Percentiles rank a stretch among this genome's conserved stretches.
Conservation (phyloP, 2,113 vertebrate genomes). For the Cyprinodon brontotheroides region DNA sequence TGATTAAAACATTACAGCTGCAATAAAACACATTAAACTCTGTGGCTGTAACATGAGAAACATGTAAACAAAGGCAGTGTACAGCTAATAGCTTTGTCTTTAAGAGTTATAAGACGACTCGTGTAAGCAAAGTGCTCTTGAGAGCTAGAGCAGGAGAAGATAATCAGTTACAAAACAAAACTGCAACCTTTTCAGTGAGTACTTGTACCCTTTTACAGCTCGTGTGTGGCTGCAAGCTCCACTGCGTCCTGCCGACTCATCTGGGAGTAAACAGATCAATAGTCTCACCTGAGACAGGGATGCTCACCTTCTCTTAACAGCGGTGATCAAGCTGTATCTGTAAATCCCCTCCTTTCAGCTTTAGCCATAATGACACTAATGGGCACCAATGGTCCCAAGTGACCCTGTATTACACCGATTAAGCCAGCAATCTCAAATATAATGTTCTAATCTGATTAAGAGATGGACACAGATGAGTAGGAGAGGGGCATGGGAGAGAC, state of each 20-base stretch:
- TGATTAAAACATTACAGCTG: no score
- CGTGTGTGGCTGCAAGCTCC: slow-evolving; percentile 45
- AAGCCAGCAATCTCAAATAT: slow-evolving; percentile 68
- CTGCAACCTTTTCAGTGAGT: slow-evolving; percentile 20
- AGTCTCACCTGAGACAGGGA: slow-evolving; percentile 68
- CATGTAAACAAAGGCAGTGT: no score
- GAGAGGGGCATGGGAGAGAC: slow-evolving; percentile 22
- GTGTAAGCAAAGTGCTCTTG: not conserved
- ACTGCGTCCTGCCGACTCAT: slow-evolving; percentile 44
- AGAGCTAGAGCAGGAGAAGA: slow-evolving; percentile 1
- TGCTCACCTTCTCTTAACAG: slow-evolving; percentile 50
- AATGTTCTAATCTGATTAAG: slow-evolving; percentile 74
- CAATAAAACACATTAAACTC: no score
- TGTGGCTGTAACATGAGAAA: no score
- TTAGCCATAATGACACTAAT: slow-evolving; percentile 70
- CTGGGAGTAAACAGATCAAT: slow-evolving; percentile 74
- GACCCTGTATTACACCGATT: slow-evolving; percentile 73
- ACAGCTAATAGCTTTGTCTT: not conserved
- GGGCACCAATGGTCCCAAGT: slow-evolving; percentile 66
- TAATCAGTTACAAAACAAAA: slow-evolving; percentile 37
- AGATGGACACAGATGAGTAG: slow-evolving; percentile 54
- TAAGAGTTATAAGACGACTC: not conserved
- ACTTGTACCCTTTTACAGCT: slow-evolving; percentile 31
- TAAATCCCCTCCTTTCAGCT: slow-evolving; percentile 60
- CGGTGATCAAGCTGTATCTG: slow-evolving; percentile 51